Evolutionary conservation across 2,113 vertebrate genomes (phyloP), one percentile per base, ranked within the genome.

Genomic region (Empidonax alnorum): DNA sequence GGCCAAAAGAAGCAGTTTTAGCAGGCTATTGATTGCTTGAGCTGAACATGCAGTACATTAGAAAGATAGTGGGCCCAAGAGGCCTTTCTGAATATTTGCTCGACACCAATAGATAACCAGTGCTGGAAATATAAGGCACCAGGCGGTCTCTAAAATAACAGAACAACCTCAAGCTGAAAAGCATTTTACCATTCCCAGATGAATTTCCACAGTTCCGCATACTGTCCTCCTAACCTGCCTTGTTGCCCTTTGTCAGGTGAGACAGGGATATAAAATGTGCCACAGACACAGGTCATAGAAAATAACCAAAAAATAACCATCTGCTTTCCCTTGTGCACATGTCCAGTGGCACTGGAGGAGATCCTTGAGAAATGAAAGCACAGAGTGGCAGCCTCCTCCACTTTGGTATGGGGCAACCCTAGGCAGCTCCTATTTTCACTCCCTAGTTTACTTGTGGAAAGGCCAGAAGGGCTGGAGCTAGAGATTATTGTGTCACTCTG

Each of bases 401-500:
- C 33, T 44, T 59, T 66, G 62, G 33, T 2, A 0, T 17, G 13
- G 20, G 30, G 18, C n/a, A 84, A 55, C 31, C 33, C 30, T 25
- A 50, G 56, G 37, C 28, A 58, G 66, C 71, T 96, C 87, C 20
- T 1, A 19, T 89, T 93, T 83, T 59, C 30, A 37, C 55, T 90
- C 73, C 73, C 65, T 42, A 49, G 21, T 69, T 84, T 73, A 9
- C 49, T 27, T 47, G 79, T 41, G 63, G 31, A 88, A 44, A 46
- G 67, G 31, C 25, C 84, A 82, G 46, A 50, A 66, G 22, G 33
- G 24, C 25, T 69, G 47, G 47, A 37, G 22, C n/a, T 24, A 47
- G 24, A 30, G 44, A 12, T 19, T 12, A 0, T 6, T 42, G 59
- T 52, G 72, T 41, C 31, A 16, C 21, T 39, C 37, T 0, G 0